A percentile compares a stretch with the other conserved stretches of the same genome.
These are phyloP conservation scores for Mermis nigrescens DNA, from an alignment of 2,888 invertebrate genomes.

Conservation along the genomic window DNA sequence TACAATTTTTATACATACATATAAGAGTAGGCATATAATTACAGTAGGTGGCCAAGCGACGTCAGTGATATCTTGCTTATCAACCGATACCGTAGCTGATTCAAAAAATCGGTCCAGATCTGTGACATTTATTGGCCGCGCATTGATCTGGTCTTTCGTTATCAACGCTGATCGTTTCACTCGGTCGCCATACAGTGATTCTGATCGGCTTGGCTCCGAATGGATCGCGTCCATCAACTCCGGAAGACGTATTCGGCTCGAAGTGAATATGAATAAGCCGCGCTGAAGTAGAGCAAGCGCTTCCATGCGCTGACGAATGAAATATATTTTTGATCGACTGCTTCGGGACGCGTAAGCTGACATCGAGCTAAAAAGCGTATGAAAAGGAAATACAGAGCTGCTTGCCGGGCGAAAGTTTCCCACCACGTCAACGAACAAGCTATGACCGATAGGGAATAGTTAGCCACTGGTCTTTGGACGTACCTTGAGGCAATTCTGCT, in stretches of 20 bases:
- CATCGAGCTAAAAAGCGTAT: constrained; percentile 24
- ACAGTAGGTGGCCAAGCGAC: too few species aligned
- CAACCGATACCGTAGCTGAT: too few species aligned
- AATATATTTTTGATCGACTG: constrained; percentile 70
- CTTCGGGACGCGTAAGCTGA: constrained; percentile 46
- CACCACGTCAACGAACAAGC: constrained; percentile 86
- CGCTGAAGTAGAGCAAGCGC: constrained; percentile 55
- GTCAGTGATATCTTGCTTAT: too few species aligned
- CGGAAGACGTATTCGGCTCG: too few species aligned
- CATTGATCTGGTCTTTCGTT: too few species aligned
- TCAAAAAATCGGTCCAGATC: too few species aligned
- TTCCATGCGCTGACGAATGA: constrained; percentile 79
- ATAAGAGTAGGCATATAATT: too few species aligned
- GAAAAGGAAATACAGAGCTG: constrained; percentile 53
- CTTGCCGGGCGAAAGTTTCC: constrained; percentile 88
- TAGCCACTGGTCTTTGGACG: constrained; percentile 30
- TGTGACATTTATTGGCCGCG: too few species aligned
- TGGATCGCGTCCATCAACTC: too few species aligned
- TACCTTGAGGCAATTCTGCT: too few species aligned
- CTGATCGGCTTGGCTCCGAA: constrained; percentile 29
- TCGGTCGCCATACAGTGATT: constrained; percentile 19
- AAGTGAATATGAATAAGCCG: constrained; percentile 52
- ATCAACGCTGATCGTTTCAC: too few species aligned
- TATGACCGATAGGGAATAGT: constrained; percentile 54
- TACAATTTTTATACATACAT: too few species aligned